These are phyloP conservation scores for Drosophila gunungcola DNA, from an alignment of 1,140 invertebrate genomes.

Conservation along the genomic window DNA sequence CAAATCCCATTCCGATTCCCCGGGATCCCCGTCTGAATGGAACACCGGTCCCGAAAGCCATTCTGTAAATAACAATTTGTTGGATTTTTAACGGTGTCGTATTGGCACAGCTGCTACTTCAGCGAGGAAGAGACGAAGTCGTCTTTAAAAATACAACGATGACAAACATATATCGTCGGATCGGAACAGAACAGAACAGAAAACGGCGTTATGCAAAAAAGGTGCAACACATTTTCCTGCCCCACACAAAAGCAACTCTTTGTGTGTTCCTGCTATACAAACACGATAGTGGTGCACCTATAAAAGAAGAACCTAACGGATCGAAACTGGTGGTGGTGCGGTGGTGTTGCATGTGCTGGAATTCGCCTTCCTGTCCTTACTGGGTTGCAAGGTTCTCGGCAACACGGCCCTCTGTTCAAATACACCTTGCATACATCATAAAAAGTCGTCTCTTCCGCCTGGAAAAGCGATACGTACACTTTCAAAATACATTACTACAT, in stretches of 20 bases:
- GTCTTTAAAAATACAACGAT: constrained; percentile 25
- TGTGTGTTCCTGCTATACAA: constrained; percentile 69
- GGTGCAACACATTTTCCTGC: constrained; percentile 75
- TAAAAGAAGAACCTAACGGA: constrained; percentile 56
- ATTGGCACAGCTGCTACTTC: constrained; percentile 73
- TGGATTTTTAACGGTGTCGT: constrained; percentile 20
- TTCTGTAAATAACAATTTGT: constrained; percentile 50
- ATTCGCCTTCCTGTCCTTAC: constrained; percentile 53
- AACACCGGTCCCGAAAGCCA: constrained; percentile 37
- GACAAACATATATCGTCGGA: constrained; percentile 21
- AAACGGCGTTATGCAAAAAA: constrained; percentile 74
- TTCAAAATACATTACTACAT: no score
- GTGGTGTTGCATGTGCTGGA: constrained; percentile 51
- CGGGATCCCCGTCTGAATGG: constrained; percentile 8
- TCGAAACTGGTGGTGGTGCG: constrained; percentile 28
- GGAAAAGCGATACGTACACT: constrained; percentile 64
- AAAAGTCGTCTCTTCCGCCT: constrained; percentile 47
- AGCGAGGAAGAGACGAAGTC: constrained; percentile 28
- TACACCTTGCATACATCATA: constrained; percentile 68
- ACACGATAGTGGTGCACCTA: constrained; percentile 30
- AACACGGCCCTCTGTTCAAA: constrained; percentile 60
- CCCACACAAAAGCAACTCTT: constrained; percentile 73
- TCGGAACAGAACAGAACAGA: constrained; percentile 37
- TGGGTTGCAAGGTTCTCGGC: constrained; percentile 31
- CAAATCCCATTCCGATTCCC: constrained; percentile 24